A percentile compares a stretch with the other conserved stretches of the same genome.
phyloP scores from a whole-genome alignment of 2,888 invertebrate genomes.

The Bembecia ichneumoniformis region DNA sequence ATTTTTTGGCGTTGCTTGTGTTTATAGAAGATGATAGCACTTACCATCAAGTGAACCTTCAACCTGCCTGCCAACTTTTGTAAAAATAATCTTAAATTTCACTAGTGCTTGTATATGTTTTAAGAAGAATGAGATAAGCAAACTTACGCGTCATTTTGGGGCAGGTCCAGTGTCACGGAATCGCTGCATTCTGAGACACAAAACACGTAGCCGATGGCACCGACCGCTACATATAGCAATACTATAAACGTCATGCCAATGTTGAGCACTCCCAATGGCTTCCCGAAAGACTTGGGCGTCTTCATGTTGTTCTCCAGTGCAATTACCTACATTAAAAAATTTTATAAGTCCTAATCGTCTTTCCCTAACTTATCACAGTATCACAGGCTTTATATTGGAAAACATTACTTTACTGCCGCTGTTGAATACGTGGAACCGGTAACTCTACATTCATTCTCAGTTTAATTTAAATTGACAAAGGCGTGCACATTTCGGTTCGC shows the following conservation, averaged over 20 bases:
- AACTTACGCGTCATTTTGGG: slow-evolving; percentile 68
- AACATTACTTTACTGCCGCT: too few species aligned
- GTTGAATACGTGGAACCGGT: too few species aligned
- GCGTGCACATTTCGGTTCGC: too few species aligned
- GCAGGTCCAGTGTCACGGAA: slow-evolving; percentile 88
- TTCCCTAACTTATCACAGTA: neutral
- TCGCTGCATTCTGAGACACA: slow-evolving; percentile 79
- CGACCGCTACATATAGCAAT: slow-evolving; percentile 81
- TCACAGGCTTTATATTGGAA: too few species aligned
- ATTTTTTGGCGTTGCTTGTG: too few species aligned
- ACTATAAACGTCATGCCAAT: slow-evolving; percentile 85
- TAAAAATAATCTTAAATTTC: too few species aligned
- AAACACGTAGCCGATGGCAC: slow-evolving; percentile 88
- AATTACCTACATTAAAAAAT: slow-evolving; percentile 76
- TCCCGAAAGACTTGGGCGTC: slow-evolving; percentile 83
- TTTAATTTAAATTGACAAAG: too few species aligned
- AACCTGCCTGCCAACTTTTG: neutral
- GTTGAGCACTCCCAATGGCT: slow-evolving; percentile 84
- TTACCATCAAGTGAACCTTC: too few species aligned
- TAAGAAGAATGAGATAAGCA: neutral
- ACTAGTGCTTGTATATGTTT: too few species aligned
- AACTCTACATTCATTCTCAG: too few species aligned
- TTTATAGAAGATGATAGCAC: too few species aligned
- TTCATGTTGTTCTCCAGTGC: slow-evolving; percentile 93
- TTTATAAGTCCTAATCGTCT: slow-evolving; percentile 1